Conservation (phyloP, 2,797 vertebrate species). For the Nannoperca obscura region DNA sequence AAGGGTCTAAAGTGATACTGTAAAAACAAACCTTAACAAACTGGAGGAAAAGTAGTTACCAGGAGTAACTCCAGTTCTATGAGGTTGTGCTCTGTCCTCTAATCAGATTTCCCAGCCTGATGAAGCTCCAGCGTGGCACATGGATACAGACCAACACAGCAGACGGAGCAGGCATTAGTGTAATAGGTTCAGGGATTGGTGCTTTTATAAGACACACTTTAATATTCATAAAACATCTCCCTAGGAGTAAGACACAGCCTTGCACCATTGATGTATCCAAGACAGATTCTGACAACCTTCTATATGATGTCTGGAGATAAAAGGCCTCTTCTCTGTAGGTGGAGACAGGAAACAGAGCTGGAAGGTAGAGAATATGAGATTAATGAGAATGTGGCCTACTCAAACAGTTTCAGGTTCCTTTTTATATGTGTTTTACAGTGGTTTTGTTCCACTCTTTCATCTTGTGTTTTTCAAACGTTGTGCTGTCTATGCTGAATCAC, state of each 20-base stretch:
- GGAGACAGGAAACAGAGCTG: constrained; percentile 65
- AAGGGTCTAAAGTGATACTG: constrained; percentile 34
- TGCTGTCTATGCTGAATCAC: constrained; percentile 43
- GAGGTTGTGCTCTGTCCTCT: constrained; percentile 12
- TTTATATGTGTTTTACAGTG: constrained; percentile 35
- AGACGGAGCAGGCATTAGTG: constrained; percentile 34
- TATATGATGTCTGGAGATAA: constrained; percentile 72
- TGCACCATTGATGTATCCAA: constrained; percentile 49
- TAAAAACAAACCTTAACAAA: constrained; percentile 54
- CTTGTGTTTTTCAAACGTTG: constrained; percentile 46
- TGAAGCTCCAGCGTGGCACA: constrained; percentile 3
- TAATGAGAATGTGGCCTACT: constrained; percentile 69
- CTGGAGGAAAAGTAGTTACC: constrained; percentile 28
- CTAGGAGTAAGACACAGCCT: constrained; percentile 37
- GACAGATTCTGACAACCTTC: constrained; percentile 64
- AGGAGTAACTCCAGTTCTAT: constrained; percentile 26
- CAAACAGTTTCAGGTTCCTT: constrained; percentile 47
- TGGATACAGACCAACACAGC: constrained; percentile 16
- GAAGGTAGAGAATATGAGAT: constrained; percentile 61
- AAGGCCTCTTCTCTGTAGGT: constrained; percentile 67
- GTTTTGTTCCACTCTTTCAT: constrained; percentile 41
- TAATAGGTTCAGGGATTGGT: constrained; percentile 20
- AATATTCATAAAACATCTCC: constrained; percentile 53
- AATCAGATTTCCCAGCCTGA: constrained; percentile 27
- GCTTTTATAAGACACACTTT: constrained; percentile 50